Evolutionary conservation across 2,888 invertebrate species (phyloP).

Genomic region (Ecliptopera silaceata): DNA sequence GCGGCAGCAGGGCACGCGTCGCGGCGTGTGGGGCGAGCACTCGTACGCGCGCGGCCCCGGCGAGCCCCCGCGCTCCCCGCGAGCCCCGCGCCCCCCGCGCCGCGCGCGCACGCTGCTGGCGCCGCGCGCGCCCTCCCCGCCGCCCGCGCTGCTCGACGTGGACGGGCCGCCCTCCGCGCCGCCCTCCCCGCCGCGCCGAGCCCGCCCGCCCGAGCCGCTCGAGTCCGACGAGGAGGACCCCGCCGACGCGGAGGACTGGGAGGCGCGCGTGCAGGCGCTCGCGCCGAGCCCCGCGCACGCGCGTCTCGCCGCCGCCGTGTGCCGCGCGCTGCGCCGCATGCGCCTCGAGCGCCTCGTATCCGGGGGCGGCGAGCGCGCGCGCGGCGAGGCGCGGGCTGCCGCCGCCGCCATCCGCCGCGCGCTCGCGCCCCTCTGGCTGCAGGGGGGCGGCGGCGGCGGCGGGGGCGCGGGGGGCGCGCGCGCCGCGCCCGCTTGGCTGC

Average conservation of each 20-base stretch:
- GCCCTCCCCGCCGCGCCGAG: slow-evolving; percentile 21
- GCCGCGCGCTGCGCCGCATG: slow-evolving; percentile 45
- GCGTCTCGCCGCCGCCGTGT: slow-evolving; percentile 48
- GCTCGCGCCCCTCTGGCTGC: slow-evolving; percentile 47
- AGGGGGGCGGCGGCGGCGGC: slow-evolving; percentile 50
- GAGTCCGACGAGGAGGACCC: slow-evolving; percentile 28
- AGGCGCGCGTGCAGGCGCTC: slow-evolving; percentile 47
- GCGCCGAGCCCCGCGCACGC: slow-evolving; percentile 53
- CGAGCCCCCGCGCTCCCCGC: slow-evolving; percentile 58
- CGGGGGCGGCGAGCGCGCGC: slow-evolving; percentile 32
- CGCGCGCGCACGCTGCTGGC: slow-evolving; percentile 33
- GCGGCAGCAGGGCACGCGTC: slow-evolving; percentile 40
- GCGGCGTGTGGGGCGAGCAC: slow-evolving; percentile 70
- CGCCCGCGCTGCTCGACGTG: slow-evolving; percentile 29
- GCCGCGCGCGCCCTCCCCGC: slow-evolving; percentile 33
- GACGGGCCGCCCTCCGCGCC: slow-evolving; percentile 16
- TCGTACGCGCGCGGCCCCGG: slow-evolving; percentile 68
- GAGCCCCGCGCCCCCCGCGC: slow-evolving; percentile 58
- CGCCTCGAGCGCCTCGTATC: slow-evolving; percentile 50
- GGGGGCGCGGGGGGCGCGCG: slow-evolving; percentile 17
- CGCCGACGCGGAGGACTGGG: slow-evolving; percentile 48
- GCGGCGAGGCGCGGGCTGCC: slow-evolving; percentile 45
- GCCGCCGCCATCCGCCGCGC: slow-evolving; percentile 16
- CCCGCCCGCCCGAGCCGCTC: slow-evolving; percentile 2
- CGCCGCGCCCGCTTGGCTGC: slow-evolving; percentile 51